These are phyloP conservation scores for Nephila pilipes DNA, from an alignment of 1,140 invertebrate species.

Conservation along the genomic window DNA sequence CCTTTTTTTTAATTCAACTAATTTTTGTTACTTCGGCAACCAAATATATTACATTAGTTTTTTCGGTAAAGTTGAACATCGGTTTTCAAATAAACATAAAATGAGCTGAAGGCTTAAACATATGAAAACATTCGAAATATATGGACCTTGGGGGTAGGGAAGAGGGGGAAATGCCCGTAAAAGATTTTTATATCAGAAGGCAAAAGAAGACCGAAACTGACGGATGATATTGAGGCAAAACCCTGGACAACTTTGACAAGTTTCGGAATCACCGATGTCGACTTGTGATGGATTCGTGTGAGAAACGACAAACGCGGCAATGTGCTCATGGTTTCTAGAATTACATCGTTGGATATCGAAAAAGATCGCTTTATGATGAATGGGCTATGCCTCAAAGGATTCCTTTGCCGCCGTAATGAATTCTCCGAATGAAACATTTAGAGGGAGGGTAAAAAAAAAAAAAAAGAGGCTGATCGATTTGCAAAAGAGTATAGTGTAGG, in stretches of 20 bases:
- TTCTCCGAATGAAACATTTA: constrained; percentile 17
- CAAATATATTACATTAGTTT: no score
- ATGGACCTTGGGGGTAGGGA: no score
- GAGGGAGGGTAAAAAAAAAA: not conserved
- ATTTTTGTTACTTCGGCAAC: no score
- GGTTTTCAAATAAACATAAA: no score
- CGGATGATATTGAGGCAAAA: not conserved
- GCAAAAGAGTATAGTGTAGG: constrained; percentile 47
- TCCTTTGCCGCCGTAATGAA: constrained; percentile 8
- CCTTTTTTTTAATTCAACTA: no score
- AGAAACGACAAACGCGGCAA: not conserved
- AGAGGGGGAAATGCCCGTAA: no score
- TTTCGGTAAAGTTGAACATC: no score
- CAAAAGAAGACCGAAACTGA: not conserved
- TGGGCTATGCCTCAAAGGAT: constrained; percentile 21
- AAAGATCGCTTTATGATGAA: constrained; percentile 31
- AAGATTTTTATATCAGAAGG: not conserved
- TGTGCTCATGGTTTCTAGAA: constrained; percentile 31
- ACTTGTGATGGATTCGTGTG: constrained; percentile 19
- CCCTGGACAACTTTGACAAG: constrained; percentile 3
- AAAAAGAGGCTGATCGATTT: constrained; percentile 31
- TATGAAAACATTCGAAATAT: no score
- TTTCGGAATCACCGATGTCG: constrained; percentile 28
- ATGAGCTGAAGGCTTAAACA: no score
- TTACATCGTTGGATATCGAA: constrained; percentile 13